These are phyloP conservation scores for Globia sparganii DNA, from an alignment of 2,888 invertebrate genomes.

Conservation along the genomic window DNA sequence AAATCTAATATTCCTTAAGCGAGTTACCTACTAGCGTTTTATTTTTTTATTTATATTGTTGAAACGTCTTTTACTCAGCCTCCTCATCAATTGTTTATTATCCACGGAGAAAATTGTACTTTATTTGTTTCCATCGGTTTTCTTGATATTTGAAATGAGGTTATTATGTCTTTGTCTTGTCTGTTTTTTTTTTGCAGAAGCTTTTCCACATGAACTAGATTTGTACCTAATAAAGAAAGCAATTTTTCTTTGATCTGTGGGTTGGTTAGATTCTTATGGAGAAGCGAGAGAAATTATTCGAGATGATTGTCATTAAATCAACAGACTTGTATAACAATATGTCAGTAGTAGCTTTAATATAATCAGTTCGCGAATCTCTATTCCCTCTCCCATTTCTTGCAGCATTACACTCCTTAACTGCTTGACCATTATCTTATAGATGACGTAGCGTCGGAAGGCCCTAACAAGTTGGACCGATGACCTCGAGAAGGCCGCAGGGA, in stretches of 20 bases:
- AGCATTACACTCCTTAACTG: not conserved
- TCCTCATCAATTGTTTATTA: conserved; percentile 40
- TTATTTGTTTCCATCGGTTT: conserved; percentile 17
- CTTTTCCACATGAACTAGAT: not conserved
- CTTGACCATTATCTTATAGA: not conserved
- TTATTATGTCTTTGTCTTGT: conserved; percentile 14
- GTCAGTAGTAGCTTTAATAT: not conserved
- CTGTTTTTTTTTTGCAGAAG: not conserved
- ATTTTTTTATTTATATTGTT: conserved; percentile 38
- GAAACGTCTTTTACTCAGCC: conserved; percentile 32
- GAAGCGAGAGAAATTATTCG: not conserved
- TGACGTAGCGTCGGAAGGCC: not conserved
- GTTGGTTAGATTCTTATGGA: not conserved
- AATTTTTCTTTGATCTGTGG: not conserved
- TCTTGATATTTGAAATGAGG: conserved; percentile 18
- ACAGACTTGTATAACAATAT: not conserved
- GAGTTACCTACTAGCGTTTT: conserved; percentile 16
- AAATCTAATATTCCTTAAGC: conserved; percentile 41
- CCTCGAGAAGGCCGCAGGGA: not conserved
- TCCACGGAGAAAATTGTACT: conserved; percentile 38
- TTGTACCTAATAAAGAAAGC: not conserved
- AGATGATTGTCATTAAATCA: not conserved
- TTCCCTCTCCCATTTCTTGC: not conserved
- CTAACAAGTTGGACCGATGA: not conserved
- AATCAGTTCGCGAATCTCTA: not conserved